A percentile compares a stretch with the other conserved stretches of the same genome.
phyloP scores from a whole-genome alignment of 2,797 vertebrate genomes.

The Peromyscus attwateri region DNA sequence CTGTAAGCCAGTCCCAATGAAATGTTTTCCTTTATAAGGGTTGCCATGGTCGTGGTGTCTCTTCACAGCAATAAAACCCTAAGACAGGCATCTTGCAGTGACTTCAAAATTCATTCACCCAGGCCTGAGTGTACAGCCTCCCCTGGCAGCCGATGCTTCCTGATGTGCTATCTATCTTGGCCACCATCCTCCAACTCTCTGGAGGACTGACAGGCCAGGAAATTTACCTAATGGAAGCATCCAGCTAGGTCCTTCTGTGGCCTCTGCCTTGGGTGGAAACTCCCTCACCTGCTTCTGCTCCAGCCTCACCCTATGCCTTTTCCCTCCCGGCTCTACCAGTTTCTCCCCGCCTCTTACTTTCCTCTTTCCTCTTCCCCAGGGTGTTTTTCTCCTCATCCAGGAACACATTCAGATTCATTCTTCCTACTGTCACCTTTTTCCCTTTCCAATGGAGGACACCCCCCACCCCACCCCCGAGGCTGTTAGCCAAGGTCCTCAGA shows the following conservation, averaged over 20 bases:
- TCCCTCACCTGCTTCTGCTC: not conserved
- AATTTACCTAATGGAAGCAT: not conserved
- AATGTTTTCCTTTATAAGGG: not conserved
- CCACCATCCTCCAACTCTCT: not conserved
- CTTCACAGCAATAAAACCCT: not conserved
- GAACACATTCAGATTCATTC: too few relatives aligned
- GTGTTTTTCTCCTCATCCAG: not conserved
- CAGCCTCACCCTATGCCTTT: not conserved
- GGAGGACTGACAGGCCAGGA: not conserved
- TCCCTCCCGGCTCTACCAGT: not conserved
- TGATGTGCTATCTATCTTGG: not conserved
- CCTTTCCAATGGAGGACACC: not conserved
- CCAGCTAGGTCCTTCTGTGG: not conserved
- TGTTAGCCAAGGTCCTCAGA: not conserved
- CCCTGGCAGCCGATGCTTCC: not conserved
- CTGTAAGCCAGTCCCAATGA: not conserved
- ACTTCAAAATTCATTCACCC: not conserved
- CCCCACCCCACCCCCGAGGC: too few relatives aligned
- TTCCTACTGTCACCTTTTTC: not conserved
- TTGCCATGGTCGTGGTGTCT: not conserved
- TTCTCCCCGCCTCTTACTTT: not conserved
- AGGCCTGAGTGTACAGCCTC: not conserved
- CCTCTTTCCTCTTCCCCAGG: not conserved
- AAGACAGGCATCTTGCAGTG: not conserved
- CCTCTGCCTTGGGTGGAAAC: accelerated